These are phyloP conservation scores for Poecile montanus DNA, from an alignment of 2,797 vertebrate species.

Conservation along the genomic window DNA sequence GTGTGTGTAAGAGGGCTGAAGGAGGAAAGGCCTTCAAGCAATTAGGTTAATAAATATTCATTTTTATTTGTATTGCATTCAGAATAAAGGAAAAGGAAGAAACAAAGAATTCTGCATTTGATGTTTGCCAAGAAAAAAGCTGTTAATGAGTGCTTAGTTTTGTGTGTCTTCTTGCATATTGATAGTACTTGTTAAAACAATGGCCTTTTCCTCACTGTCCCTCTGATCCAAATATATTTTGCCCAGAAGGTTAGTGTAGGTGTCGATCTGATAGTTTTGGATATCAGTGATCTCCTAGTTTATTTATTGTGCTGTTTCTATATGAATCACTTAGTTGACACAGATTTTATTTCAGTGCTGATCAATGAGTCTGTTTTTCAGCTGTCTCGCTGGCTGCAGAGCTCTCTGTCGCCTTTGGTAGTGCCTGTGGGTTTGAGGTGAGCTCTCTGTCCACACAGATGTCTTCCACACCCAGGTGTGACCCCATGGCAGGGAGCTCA, in stretches of 20 bases:
- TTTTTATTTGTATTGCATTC: conserved; percentile 1
- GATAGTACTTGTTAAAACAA: not conserved
- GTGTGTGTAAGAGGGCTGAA: not conserved
- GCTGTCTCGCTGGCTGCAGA: not conserved
- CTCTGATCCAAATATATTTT: not conserved
- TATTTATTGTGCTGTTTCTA: not conserved
- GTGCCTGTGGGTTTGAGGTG: not conserved
- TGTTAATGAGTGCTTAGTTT: not conserved
- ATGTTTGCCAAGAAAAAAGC: not conserved
- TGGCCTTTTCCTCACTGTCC: not conserved
- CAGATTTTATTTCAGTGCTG: not conserved
- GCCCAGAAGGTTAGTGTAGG: not conserved
- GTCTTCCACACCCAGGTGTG: rapidly evolving
- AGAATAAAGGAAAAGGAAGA: not conserved
- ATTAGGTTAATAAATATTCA: not conserved
- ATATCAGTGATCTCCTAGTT: not conserved
- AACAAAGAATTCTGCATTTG: not conserved
- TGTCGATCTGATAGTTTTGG: not conserved
- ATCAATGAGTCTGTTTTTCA: not conserved
- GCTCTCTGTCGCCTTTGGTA: not conserved
- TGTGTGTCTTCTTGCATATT: not conserved
- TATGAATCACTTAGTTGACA: not conserved
- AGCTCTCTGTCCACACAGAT: not conserved
- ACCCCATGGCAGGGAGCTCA: not conserved
- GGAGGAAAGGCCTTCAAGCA: not conserved